These are phyloP conservation scores for Molanna angustata DNA, from an alignment of 2,888 invertebrate species.

Conservation along the genomic window DNA sequence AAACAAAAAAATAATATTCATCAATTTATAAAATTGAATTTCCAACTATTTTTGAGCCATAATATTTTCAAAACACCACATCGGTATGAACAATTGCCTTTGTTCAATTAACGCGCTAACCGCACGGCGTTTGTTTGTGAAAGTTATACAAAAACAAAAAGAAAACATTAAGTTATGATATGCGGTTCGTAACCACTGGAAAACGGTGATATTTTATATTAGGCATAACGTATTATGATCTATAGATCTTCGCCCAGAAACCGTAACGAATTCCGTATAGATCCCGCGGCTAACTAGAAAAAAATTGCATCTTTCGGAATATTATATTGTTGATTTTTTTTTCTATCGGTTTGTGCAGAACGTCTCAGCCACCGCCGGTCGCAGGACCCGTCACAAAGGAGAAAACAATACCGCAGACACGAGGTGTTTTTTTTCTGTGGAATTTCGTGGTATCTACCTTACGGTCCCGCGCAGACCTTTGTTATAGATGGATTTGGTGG, in stretches of 20 bases:
- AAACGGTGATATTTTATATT: no score
- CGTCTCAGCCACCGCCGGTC: slow-evolving; percentile 1
- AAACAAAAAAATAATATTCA: no score
- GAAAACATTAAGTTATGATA: no score
- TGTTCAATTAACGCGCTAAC: no score
- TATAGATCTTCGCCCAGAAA: background rate
- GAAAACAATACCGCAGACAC: background rate
- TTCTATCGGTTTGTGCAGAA: background rate
- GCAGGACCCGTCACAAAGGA: background rate
- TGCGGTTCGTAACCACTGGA: no score
- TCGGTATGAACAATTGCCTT: no score
- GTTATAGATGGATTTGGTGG: slow-evolving; percentile 1
- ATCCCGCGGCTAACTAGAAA: slow-evolving; percentile 5
- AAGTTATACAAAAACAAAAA: no score
- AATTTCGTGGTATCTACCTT: background rate
- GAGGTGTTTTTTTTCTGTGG: background rate
- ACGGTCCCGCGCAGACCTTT: no score
- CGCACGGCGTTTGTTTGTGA: no score
- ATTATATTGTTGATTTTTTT: background rate
- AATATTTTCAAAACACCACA: no score
- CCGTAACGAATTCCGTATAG: slow-evolving; percentile 8
- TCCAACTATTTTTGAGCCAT: no score
- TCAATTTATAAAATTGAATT: no score
- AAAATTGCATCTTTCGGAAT: slow-evolving; percentile 3
- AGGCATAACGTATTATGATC: background rate